A percentile compares a stretch with the other conserved stretches of the same genome.
Conservation (phyloP, 64 coral and sea anemone genomes). For the Stylophora pistillata region DNA sequence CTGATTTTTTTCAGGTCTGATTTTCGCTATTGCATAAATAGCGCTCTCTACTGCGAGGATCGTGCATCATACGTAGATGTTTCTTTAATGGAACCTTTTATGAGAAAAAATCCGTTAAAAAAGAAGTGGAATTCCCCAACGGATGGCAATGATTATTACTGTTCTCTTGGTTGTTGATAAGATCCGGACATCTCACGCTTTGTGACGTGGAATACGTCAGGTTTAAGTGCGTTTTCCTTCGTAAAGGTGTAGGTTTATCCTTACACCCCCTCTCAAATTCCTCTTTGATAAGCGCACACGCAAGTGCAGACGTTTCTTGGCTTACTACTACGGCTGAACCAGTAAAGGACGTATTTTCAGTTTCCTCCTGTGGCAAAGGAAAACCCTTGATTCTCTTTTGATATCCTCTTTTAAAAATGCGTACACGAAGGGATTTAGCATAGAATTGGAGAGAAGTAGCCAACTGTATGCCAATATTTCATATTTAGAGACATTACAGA, state of each 20-base stretch:
- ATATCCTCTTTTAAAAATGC: not conserved
- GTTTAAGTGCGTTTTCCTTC: too few relatives aligned
- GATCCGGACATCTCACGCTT: not conserved
- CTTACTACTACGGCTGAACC: too few relatives aligned
- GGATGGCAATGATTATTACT: not conserved
- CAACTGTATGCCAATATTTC: not conserved
- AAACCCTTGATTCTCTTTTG: not conserved
- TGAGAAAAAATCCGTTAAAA: not conserved
- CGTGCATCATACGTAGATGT: too few relatives aligned
- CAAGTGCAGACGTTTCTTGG: too few relatives aligned
- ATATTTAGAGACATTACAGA: too few relatives aligned
- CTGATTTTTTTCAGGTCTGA: too few relatives aligned
- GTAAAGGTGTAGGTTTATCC: not conserved
- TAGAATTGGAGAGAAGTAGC: constrained; percentile 2
- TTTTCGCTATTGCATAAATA: too few relatives aligned
- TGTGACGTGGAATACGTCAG: not conserved
- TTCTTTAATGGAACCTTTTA: not conserved
- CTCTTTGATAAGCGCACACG: too few relatives aligned
- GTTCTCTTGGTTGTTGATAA: not conserved
- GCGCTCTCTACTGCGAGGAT: not conserved
- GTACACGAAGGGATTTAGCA: constrained; percentile 1
- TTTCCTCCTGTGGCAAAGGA: not conserved
- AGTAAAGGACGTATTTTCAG: too few relatives aligned
- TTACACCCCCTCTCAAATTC: too few relatives aligned
- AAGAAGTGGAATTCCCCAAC: constrained; percentile 9